Base-by-base conservation (phyloP, 2,797 vertebrate genomes). In the Kryptopterus vitreolus region DNA sequence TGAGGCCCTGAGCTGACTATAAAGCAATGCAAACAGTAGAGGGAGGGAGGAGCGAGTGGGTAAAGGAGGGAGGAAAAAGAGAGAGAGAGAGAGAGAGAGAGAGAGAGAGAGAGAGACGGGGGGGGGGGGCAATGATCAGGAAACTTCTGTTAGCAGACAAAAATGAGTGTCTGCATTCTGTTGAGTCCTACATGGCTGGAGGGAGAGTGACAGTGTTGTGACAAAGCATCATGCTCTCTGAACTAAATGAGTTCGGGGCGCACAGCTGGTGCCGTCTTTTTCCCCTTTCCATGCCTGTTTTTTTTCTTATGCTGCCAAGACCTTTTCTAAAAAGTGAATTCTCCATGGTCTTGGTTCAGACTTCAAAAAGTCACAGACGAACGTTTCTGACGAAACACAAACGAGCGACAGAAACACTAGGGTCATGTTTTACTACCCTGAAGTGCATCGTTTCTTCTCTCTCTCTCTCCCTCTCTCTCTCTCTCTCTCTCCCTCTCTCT, bases 201-300 rank as follows among this genome's bases (percentile, higher is more conserved):
- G 50, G 81, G 78, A 83, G 80, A 83, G 68, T 63, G 83, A 77
- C 81, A 83, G 74, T 78, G 50, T 46, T 61, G 78, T 79, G 78
- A 81, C 75, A 81, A 84, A 81, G 71, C 78, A 83, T 81, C 85
- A 62, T 74, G 29, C 55, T 77, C 83, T 81, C 61, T 29, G 43
- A 84, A 84, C 81, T 86, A 84, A 86, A 86, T 84, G 66, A 81
- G 76, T 84, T 84, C 59, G 55, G 79, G 62, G 83, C 81, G 71
- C 73, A 79, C 85, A 86, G 85, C 83, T 86, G 81, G 75, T 71
- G 76, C 74, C 77, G 79, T 74, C 76, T 57, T 76, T 81, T 77
- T 80, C 77, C 71, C 65, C 38, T 43, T 77, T 81, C 72, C 35
- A 38, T 58, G 24, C 61, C 66, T 76, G 77, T 84, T 82, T 83